Conservation (phyloP, 2,113 vertebrate species). For the Corythaeola cristata region DNA sequence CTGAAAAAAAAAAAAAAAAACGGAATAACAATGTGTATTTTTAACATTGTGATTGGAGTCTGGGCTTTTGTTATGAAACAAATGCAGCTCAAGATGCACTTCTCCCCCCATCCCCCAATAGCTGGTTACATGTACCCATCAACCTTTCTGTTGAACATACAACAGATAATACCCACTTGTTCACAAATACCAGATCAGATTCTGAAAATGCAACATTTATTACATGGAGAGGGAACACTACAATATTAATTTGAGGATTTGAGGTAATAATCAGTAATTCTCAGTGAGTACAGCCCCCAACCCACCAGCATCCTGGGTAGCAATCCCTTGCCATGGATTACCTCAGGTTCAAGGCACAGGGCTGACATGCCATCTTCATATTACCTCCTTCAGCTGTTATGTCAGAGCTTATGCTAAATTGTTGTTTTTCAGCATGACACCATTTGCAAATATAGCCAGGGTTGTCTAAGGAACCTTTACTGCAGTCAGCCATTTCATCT, state of each 20-base stretch:
- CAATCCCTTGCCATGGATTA: neutral
- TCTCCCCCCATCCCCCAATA: neutral
- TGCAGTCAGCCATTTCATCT: neutral
- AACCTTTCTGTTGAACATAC: neutral
- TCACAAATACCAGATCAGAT: neutral
- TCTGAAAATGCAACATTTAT: neutral
- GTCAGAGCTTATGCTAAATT: neutral
- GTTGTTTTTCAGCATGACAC: neutral
- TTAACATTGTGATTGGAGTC: neutral
- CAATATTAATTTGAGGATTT: neutral
- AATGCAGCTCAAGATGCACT: neutral
- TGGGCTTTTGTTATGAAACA: neutral
- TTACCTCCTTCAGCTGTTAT: neutral
- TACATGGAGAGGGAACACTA: neutral
- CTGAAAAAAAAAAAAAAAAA: too few species aligned
- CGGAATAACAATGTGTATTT: neutral
- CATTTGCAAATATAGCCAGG: neutral
- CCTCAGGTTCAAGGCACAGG: neutral
- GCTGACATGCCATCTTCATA: neutral
- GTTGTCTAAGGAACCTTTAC: neutral
- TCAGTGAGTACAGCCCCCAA: neutral
- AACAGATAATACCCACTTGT: neutral
- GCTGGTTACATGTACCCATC: neutral
- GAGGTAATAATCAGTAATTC: neutral
- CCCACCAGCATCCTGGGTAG: neutral